These are phyloP conservation scores for Pararge aegeria DNA, from an alignment of 1,140 invertebrate species.

Conservation along the genomic window DNA sequence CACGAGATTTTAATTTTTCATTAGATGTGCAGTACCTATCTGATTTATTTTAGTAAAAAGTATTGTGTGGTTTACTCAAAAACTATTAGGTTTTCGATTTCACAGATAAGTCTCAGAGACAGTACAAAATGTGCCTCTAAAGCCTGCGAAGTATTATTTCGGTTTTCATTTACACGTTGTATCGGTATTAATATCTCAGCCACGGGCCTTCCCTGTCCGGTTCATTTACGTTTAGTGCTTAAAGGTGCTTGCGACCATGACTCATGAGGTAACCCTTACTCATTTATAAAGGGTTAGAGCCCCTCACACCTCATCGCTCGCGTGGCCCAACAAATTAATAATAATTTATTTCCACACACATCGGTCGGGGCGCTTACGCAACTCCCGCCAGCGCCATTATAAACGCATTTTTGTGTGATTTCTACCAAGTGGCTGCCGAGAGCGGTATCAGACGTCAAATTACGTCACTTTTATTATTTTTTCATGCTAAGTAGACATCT, in stretches of 20 bases:
- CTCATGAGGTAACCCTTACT: not conserved
- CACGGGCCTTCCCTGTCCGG: no score
- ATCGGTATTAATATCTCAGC: no score
- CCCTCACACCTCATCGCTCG: not conserved
- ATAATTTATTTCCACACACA: not conserved
- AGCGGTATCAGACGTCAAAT: conserved; percentile 26
- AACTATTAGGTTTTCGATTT: no score
- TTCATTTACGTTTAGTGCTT: not conserved
- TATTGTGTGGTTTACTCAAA: no score
- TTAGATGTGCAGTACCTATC: no score
- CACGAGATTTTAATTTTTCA: no score
- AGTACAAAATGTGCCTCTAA: no score
- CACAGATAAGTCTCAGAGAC: no score
- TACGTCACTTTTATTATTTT: conserved; percentile 29
- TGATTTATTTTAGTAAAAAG: no score
- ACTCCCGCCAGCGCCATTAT: conserved; percentile 10
- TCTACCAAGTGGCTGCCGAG: conserved; percentile 5
- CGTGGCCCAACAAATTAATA: conserved; percentile 3
- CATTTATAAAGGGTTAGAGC: conserved; percentile 1
- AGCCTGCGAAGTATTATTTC: no score
- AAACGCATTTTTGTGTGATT: conserved; percentile 19
- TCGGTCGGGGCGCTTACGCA: not conserved
- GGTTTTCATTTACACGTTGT: no score
- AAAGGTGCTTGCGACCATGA: not conserved
- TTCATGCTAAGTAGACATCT: conserved; percentile 30